Base-by-base conservation (phyloP, 1,140 invertebrate species). In the Schmidtea mediterranea region DNA sequence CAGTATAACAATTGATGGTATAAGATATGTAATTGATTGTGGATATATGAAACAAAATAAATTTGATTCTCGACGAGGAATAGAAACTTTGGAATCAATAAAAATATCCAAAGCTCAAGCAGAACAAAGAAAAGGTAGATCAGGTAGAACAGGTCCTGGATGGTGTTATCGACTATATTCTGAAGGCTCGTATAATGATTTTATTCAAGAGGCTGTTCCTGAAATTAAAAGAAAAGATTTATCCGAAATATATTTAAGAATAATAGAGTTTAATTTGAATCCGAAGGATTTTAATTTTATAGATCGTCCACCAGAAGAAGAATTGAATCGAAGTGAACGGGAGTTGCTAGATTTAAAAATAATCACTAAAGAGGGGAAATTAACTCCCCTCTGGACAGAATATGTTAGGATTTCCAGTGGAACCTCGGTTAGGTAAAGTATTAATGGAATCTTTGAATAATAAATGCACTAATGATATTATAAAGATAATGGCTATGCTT, bases 331-430 rank as follows among this genome's bases (percentile, higher is more conserved):
- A 51, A 92, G 92, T 2, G 68, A 97, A 46, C 92, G 98, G 63
- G 90, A 97, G 62, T 66, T 98, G 9, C 97, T 95, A 66, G 90
- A 89, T 2, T 67, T 98, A 19, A 87, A 89, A n/a, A 89, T 89
- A 13, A 66, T 97, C 0, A 95, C 97, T 72, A 86, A 97, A 69
- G 76, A 80, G 56, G 92, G 89, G 1, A 82, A 95, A 68, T 66
- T 97, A 38, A 97, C 92, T 0, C 92, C 89, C n/a, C 67, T 69
- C 92, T 26, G 92, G 92, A 0, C 67, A 90, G 55, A 73, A 84
- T 63, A 98, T 98, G 92, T 89, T 90, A 5, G 90, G 97, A 68
- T 92, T 97, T 65, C 92, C 92, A 0, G 75, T 90, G 10, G 87
- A 97, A 69, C 92, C 92, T 0, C 89, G 90, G 3, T 32, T 32